Evolutionary conservation across 2,113 vertebrate genomes (phyloP), one percentile per base, ranked within the genome.

Genomic region (Laticauda laticaudata): DNA sequence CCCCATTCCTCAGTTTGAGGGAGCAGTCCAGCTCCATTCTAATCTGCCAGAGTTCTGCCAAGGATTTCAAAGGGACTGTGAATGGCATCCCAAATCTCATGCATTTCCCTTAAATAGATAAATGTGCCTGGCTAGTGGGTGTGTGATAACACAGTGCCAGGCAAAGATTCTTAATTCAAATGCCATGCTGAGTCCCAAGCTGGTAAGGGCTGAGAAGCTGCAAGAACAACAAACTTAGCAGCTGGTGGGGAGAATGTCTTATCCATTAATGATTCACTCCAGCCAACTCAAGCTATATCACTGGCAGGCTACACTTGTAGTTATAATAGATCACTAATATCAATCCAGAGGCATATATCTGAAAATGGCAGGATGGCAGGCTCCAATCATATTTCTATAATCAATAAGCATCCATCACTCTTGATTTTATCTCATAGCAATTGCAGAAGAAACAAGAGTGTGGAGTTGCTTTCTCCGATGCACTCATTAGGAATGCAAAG

Each of bases 401-500:
- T 96, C 93, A 96, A 96, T 97, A 98, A 88, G 90, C 57, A 96
- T 93, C 92, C 90, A 93, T 97, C 57, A 95, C 96, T 96, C 95
- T 94, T 97, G 96, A 94, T 92, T 56, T 96, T 95, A 93, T 95
- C 96, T 94, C 94, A 86, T 93, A 94, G 95, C 95, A 96, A 95
- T 91, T 94, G 87, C 96, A 93, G 93, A 94, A 96, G 91, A 96
- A 92, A 96, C 92, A 92, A 51, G 96, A 97, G 94, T 94, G 97
- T 97, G 97, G 96, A 97, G 95, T 93, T 93, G 94, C 96, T 96
- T 98, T 98, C 96, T 94, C 97, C 92, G 34, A 96, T 39, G 75
- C 56, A 0, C 97, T 98, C 97, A 98, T 98, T 98, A 98, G 95
- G 96, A 97, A 98, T 98, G 98, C 98, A 98, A 97, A 97, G 97